A percentile compares a stretch with the other conserved stretches of the same genome.
These are phyloP conservation scores for Strigamia maritima DNA, from an alignment of 2,888 invertebrate genomes.

Conservation along the genomic window DNA sequence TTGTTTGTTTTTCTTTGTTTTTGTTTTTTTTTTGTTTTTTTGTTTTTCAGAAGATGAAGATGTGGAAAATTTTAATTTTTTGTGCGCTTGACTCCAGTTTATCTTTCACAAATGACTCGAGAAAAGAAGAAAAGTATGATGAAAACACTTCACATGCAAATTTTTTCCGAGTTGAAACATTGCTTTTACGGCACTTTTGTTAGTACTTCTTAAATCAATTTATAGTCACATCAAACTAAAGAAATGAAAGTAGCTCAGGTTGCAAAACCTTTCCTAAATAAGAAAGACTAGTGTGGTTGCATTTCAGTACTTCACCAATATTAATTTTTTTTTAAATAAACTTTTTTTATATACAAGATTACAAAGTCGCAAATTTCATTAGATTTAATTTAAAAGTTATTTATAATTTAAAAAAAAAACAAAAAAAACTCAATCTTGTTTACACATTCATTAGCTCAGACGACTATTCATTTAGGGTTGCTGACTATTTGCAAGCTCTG, in stretches of 20 bases:
- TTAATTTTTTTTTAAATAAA: too few relatives aligned
- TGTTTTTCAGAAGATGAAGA: background rate
- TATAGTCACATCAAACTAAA: background rate
- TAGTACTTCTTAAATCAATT: conserved; percentile 5
- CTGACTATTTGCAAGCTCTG: conserved; percentile 32
- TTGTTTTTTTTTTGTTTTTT: too few relatives aligned
- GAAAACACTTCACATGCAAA: conserved; percentile 9
- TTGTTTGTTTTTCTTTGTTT: too few relatives aligned
- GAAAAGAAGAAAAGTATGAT: background rate
- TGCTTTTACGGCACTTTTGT: background rate
- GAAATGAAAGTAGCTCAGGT: background rate
- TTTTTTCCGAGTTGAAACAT: background rate
- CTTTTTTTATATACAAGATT: background rate
- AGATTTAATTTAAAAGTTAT: background rate
- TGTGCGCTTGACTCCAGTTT: background rate
- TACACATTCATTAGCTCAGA: background rate
- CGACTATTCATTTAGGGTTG: conserved; percentile 10
- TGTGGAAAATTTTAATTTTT: background rate
- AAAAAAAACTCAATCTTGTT: background rate
- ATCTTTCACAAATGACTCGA: background rate
- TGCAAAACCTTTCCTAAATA: background rate
- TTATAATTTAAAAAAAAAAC: background rate
- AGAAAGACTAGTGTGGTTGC: too few relatives aligned
- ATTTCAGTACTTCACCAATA: too few relatives aligned
- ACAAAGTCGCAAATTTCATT: background rate